phyloP scores from a whole-genome alignment of 2,797 vertebrate species.

The Falco novaeseelandiae region DNA sequence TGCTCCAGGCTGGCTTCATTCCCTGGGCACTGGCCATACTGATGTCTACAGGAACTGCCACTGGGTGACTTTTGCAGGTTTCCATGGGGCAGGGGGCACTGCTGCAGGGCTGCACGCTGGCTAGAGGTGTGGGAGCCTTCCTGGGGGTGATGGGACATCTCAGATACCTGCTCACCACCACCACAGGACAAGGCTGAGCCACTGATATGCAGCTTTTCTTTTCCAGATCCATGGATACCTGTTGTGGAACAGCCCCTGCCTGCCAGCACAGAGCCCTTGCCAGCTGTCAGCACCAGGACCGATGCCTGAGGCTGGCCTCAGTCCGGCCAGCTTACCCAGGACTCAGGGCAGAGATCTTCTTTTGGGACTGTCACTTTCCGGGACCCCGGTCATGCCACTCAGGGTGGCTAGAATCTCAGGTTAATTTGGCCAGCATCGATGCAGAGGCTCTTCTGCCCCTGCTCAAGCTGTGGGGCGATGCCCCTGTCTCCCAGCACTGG shows the following conservation, averaged over 20 bases:
- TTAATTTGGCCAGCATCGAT: slow-evolving; percentile 35
- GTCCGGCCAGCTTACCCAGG: neutral
- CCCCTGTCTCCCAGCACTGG: neutral
- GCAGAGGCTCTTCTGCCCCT: neutral
- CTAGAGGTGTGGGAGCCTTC: neutral
- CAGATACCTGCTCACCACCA: rapidly evolving
- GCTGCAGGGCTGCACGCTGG: rapidly evolving
- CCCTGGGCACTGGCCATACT: neutral
- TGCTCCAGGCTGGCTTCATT: neutral
- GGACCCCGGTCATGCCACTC: neutral
- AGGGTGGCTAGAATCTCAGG: slow-evolving; percentile 48
- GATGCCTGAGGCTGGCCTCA: neutral
- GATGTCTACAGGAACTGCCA: neutral
- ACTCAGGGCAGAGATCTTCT: neutral
- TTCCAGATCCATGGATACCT: neutral
- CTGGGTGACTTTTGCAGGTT: neutral
- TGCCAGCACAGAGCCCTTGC: neutral
- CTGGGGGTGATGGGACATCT: rapidly evolving
- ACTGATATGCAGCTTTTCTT: neutral
- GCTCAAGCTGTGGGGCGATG: neutral
- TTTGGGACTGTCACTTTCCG: neutral
- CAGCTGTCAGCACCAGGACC: neutral
- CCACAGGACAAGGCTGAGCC: rapidly evolving
- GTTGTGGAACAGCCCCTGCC: neutral
- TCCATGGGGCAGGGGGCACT: rapidly evolving